Evolutionary conservation across 1,140 invertebrate species (phyloP).

Genomic region (Drosophila nasuta): DNA sequence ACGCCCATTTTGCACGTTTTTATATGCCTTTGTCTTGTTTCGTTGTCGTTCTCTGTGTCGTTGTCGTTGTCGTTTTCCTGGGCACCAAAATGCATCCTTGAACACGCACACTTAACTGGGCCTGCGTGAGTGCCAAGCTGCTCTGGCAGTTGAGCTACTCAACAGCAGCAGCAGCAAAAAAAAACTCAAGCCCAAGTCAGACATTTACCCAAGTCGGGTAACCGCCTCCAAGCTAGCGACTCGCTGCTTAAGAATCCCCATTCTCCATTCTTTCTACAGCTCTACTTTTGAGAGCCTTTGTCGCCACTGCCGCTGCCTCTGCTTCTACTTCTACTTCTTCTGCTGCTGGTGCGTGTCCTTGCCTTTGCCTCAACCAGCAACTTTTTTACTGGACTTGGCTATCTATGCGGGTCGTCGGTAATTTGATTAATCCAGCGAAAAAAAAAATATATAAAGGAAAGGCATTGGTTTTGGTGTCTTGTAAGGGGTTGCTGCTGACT

Average conservation of each 20-base stretch:
- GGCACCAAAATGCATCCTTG: constrained; percentile 81
- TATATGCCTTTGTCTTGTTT: constrained; percentile 81
- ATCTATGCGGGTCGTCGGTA: constrained; percentile 76
- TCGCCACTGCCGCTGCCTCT: background rate
- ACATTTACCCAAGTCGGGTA: constrained; percentile 35
- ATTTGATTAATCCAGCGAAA: constrained; percentile 75
- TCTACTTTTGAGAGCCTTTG: too few relatives aligned
- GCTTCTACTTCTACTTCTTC: constrained; percentile 39
- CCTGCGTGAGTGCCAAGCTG: constrained; percentile 59
- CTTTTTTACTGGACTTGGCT: constrained; percentile 30
- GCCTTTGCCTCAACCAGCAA: constrained; percentile 57
- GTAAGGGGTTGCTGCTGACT: constrained; percentile 54
- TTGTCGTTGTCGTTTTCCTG: constrained; percentile 55
- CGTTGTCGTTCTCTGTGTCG: constrained; percentile 15
- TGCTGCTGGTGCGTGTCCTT: constrained; percentile 70
- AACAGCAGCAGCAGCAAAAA: background rate
- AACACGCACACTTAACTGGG: constrained; percentile 82
- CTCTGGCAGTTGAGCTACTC: constrained; percentile 56
- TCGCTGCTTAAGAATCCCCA: background rate
- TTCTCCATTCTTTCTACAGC: too few relatives aligned
- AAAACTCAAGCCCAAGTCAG: background rate
- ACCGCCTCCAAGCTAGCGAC: constrained; percentile 21
- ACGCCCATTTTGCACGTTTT: constrained; percentile 75
- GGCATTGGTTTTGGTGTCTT: constrained; percentile 28
- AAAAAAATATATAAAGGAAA: constrained; percentile 16